Percentiles rank a stretch among this genome's conserved stretches.
Conservation (phyloP, 2,888 invertebrate genomes). For the Deroplatys truncata region DNA sequence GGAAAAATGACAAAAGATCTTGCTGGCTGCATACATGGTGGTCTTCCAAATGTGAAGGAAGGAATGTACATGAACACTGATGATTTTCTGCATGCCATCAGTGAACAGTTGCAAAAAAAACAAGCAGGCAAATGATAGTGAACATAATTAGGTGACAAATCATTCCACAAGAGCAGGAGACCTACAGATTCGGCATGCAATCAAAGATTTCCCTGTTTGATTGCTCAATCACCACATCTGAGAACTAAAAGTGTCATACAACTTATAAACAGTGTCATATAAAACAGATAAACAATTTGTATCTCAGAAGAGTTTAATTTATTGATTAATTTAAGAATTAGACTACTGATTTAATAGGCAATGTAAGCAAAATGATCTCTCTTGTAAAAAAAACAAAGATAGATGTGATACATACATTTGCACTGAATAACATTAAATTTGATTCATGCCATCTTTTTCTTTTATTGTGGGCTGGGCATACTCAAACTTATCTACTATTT, state of each 20-base stretch:
- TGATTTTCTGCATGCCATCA: slow-evolving; percentile 80
- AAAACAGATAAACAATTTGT: not conserved
- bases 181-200: not conserved
- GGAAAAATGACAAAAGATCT: slow-evolving; percentile 89
- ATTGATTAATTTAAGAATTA: not conserved
- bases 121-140: not conserved
- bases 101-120: slow-evolving; percentile 54
- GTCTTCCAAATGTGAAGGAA: slow-evolving; percentile 73
- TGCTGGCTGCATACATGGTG: slow-evolving; percentile 83
- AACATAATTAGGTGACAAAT: not conserved
- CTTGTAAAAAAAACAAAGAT: not conserved
- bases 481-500: too few species aligned
- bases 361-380: not conserved
- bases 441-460: not conserved
- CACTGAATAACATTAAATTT: not conserved
- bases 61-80: slow-evolving; percentile 79
- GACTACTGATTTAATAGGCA: not conserved
- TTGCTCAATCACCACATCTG: not conserved
- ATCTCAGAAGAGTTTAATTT: not conserved
- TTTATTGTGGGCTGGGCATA: too few species aligned
- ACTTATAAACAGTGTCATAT: too few species aligned
- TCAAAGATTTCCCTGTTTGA: not conserved
- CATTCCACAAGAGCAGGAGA: not conserved
- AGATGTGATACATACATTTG: not conserved
- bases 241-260: not conserved